These are phyloP conservation scores for Apis cerana DNA, from an alignment of 1,140 invertebrate species.

Conservation along the genomic window DNA sequence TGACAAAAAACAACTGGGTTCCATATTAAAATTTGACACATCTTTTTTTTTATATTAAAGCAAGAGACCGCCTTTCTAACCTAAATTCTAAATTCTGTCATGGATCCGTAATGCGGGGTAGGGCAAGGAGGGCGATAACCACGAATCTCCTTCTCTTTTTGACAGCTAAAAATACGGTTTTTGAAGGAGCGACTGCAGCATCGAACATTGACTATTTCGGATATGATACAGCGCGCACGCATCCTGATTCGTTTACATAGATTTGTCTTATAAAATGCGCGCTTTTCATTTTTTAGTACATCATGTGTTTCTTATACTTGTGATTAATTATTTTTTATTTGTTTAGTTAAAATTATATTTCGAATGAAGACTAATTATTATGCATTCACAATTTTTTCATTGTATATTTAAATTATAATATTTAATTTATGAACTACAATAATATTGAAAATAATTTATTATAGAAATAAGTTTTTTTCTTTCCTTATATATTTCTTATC, in stretches of 20 bases:
- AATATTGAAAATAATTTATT: background rate
- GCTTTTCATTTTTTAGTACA: background rate
- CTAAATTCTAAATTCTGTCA: constrained; percentile 59
- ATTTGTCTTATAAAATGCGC: background rate
- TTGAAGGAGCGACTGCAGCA: constrained; percentile 35
- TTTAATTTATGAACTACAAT: background rate
- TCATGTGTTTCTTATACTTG: background rate
- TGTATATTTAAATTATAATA: constrained; percentile 6
- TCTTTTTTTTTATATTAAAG: constrained; percentile 26
- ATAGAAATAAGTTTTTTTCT: background rate
- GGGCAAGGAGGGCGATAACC: constrained; percentile 18
- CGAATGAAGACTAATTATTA: background rate
- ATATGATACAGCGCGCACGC: constrained; percentile 1
- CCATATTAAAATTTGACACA: constrained; percentile 16
- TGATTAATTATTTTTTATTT: constrained; percentile 11
- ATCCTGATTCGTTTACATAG: constrained; percentile 8
- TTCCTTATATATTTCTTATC: background rate
- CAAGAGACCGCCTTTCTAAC: constrained; percentile 54
- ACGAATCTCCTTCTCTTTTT: constrained; percentile 50
- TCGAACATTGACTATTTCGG: constrained; percentile 51
- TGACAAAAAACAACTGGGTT: background rate
- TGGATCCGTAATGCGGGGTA: constrained; percentile 4
- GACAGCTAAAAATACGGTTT: constrained; percentile 70
- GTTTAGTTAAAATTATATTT: constrained; percentile 1
- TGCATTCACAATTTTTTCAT: background rate